Evolutionary conservation across 2,888 invertebrate genomes (phyloP).

Genomic region (Eurytoma californica): DNA sequence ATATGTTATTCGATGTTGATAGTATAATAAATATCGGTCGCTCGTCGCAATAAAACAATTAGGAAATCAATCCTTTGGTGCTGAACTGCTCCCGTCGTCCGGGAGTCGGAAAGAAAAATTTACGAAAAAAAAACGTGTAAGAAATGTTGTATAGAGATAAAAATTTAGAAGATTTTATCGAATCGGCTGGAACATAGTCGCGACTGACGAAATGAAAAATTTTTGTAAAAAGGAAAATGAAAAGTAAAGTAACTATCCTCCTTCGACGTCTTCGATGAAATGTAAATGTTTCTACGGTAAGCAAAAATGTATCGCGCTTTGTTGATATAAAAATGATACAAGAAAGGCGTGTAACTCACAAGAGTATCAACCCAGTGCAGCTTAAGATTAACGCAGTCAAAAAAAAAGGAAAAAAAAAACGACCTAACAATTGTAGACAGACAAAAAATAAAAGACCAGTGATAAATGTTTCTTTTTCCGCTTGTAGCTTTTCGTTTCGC

Average conservation of each 20-base stretch:
- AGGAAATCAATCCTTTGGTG: constrained; percentile 55
- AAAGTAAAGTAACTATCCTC: constrained; percentile 32
- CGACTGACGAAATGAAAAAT: constrained; percentile 47
- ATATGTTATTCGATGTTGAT: constrained; percentile 47
- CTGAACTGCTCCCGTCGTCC: constrained; percentile 36
- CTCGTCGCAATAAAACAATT: constrained; percentile 54
- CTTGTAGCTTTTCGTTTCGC: constrained; percentile 47
- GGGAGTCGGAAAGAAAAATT: constrained; percentile 30
- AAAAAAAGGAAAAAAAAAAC: constrained; percentile 1
- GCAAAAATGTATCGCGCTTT: constrained; percentile 37
- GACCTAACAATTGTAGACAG: constrained; percentile 48
- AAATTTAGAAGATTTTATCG: constrained; percentile 53
- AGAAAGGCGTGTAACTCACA: constrained; percentile 4
- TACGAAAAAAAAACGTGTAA: constrained; percentile 45
- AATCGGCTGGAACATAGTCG: constrained; percentile 47
- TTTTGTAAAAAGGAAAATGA: constrained; percentile 37
- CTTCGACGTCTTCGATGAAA: constrained; percentile 37
- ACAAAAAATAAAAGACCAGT: constrained; percentile 44
- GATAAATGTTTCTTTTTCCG: constrained; percentile 40
- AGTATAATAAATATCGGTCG: constrained; percentile 42
- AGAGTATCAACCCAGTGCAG: constrained; percentile 45
- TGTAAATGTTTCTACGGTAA: constrained; percentile 45
- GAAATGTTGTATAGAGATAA: constrained; percentile 52
- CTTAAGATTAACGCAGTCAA: constrained; percentile 23
- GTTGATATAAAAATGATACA: constrained; percentile 12